Evolutionary conservation across 1,140 invertebrate genomes (phyloP), one percentile per base, ranked within the genome.

Genomic region (Penaeus japonicus): DNA sequence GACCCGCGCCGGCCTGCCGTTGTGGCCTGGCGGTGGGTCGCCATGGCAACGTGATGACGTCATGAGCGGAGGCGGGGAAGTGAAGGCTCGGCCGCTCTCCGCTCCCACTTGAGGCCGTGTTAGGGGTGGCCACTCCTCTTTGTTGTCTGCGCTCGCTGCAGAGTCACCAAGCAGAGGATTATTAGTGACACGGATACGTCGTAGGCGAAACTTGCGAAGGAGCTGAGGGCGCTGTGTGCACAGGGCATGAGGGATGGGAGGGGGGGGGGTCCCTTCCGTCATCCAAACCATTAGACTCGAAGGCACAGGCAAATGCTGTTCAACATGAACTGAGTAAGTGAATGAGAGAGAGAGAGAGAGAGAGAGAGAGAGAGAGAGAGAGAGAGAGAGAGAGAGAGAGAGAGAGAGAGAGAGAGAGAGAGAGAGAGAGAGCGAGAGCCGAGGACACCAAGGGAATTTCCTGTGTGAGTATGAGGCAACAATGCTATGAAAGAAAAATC

Each of bases 31-130:
- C 54, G 32, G 32, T 57, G 5, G 35, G 75, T 78, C 75, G 75
- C 53, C 75, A 78, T 78, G 75, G 75, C 75, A 78, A 78, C 75
- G 10, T 39, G 24, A 47, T 78, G 75, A 78, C 75, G 75, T 78
- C 75, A 78, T 17, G 53, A 7, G 32, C 75, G 39, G 75, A 78
- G 75, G 75, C 7, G 39, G 20, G 75, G 53, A 78, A 78, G 75
- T 35, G 53, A 78, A 78, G 75, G 75, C 75, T 47, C n/a, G 53
- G 75, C 75, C 10, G 35, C 35, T 47, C 35, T 22, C 22, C 65
- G 75, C 35, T 53, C 35, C 30, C 30, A 32, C 32, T 47, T 10
- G 75, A 53, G 35, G 35, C 39, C 22, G 24, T 20, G 73, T n/a
- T 32, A 39, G 47, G 73, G 73, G 22, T 77, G 73, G 47, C 47